Conservation (phyloP, 2,888 invertebrate genomes). For the Apodemia mormo region DNA sequence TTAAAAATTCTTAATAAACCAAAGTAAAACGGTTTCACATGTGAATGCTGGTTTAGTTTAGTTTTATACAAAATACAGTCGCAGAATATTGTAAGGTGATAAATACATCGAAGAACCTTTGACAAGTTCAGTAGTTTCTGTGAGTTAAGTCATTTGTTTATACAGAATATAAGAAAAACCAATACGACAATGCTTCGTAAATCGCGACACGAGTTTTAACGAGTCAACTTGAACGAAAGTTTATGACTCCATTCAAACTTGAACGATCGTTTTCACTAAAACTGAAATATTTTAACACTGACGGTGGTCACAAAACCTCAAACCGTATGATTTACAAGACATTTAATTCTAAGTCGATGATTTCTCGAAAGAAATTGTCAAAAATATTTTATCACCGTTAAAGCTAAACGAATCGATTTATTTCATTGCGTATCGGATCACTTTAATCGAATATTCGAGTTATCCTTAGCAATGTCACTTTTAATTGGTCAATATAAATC, state of each 20-base stretch:
- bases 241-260: slow-evolving; percentile 72
- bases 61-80: not conserved
- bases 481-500: slow-evolving; percentile 79
- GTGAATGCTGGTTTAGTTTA: not conserved
- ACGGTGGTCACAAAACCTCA: slow-evolving; percentile 67
- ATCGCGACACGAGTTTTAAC: slow-evolving; percentile 48
- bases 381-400: slow-evolving; percentile 68
- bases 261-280: slow-evolving; percentile 65
- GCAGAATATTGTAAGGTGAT: not conserved
- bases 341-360: slow-evolving; percentile 61
- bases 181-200: slow-evolving; percentile 68
- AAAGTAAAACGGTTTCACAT: not conserved
- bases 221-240: slow-evolving; percentile 43
- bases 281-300: slow-evolving; percentile 51
- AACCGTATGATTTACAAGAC: slow-evolving; percentile 65
- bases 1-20: no score
- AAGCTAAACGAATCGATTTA: slow-evolving; percentile 68
- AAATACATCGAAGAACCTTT: slow-evolving; percentile 4
- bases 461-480: slow-evolving; percentile 54
- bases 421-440: slow-evolving; percentile 53
- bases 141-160: slow-evolving; percentile 53
- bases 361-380: slow-evolving; percentile 56
- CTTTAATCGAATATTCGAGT: slow-evolving; percentile 34
- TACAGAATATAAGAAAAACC: slow-evolving; percentile 63
- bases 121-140: slow-evolving; percentile 27